Conservation (phyloP, 2,888 invertebrate genomes). For the Tenthredo scrophulariae region DNA sequence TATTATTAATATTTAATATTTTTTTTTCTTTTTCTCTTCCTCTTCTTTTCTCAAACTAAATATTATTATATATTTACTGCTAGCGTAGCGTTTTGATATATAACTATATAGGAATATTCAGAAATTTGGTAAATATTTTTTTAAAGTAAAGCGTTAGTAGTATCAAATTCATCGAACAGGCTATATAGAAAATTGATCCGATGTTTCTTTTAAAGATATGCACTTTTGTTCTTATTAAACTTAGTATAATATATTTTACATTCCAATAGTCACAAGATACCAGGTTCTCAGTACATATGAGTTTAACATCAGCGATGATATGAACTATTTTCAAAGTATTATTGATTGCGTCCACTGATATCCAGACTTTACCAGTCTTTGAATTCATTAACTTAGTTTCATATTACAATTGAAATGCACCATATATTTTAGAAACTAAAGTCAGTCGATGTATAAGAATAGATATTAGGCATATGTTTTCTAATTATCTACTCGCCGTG, state of each 20-base stretch:
- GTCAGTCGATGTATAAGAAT: constrained; percentile 50
- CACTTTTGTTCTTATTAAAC: constrained; percentile 56
- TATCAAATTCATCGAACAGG: constrained; percentile 66
- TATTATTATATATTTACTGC: constrained; percentile 40
- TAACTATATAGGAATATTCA: constrained; percentile 50
- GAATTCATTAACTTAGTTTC: not conserved
- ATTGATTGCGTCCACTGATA: not conserved
- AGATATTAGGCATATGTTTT: constrained; percentile 46
- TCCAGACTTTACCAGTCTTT: not conserved
- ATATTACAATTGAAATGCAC: constrained; percentile 34
- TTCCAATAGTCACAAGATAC: constrained; percentile 36
- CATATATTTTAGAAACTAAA: constrained; percentile 41
- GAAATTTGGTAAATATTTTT: constrained; percentile 51
- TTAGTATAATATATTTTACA: constrained; percentile 38
- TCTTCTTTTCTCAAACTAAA: constrained; percentile 46
- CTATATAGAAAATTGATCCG: constrained; percentile 69
- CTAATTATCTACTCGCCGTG: constrained; percentile 40
- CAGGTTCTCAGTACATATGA: not conserved
- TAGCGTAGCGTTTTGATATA: constrained; percentile 18
- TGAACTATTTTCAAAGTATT: constrained; percentile 3
- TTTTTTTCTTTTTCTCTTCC: constrained; percentile 49
- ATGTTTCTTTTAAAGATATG: constrained; percentile 66
- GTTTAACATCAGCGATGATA: not conserved
- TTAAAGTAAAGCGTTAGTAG: constrained; percentile 57
- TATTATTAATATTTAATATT: constrained; percentile 54